Conservation (phyloP, 2,113 vertebrate species). For the Rutilus rutilus region DNA sequence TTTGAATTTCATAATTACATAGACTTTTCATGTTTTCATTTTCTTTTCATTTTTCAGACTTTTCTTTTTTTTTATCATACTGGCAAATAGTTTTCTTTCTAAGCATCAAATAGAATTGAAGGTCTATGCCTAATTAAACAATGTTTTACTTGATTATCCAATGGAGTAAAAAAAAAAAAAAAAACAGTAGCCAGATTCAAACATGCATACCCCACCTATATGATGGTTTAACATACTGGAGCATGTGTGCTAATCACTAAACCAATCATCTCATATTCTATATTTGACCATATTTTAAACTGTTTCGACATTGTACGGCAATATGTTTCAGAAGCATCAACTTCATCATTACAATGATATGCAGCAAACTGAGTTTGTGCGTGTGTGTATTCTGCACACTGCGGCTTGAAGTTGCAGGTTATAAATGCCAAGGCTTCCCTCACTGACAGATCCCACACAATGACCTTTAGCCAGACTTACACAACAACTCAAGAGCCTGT, state of each 20-base stretch:
- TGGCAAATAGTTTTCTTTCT: too few relatives aligned
- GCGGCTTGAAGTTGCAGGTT: constrained; percentile 30
- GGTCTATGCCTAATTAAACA: too few relatives aligned
- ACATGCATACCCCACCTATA: too few relatives aligned
- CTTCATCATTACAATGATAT: background rate
- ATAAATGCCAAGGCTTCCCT: constrained; percentile 50
- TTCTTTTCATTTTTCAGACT: too few relatives aligned
- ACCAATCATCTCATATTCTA: too few relatives aligned
- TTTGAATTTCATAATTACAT: background rate
- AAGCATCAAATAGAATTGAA: background rate
- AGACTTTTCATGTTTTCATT: background rate
- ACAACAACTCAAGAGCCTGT: constrained; percentile 26
- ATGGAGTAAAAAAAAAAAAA: too few relatives aligned
- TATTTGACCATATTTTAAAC: background rate
- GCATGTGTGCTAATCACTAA: too few relatives aligned
- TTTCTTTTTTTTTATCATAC: too few relatives aligned
- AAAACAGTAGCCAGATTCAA: too few relatives aligned
- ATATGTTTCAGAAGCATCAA: too few relatives aligned
- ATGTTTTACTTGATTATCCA: too few relatives aligned
- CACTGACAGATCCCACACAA: constrained; percentile 30
- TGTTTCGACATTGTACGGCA: background rate
- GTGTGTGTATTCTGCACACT: background rate
- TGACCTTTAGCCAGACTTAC: constrained; percentile 46
- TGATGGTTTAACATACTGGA: too few relatives aligned
- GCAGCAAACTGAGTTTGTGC: background rate